phyloP scores from a whole-genome alignment of 2,113 vertebrate species.

The Epinephelus lanceolatus region DNA sequence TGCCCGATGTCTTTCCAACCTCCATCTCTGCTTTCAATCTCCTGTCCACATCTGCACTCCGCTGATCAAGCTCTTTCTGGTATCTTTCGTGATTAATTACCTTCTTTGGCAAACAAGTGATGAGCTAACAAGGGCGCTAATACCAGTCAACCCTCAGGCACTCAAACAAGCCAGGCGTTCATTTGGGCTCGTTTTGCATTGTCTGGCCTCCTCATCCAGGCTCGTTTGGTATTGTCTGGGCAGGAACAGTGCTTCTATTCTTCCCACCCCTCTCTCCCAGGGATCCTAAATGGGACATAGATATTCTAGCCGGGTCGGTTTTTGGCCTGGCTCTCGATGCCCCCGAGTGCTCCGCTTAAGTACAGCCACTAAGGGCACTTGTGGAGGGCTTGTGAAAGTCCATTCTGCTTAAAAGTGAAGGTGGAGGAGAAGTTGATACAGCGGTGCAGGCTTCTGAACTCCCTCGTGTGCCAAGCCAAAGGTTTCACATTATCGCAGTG shows the following conservation, averaged over 20 bases:
- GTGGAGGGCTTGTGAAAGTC: constrained; percentile 64
- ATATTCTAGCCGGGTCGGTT: constrained; percentile 75
- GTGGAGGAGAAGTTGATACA: constrained; percentile 63
- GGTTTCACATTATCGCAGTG: constrained; percentile 32
- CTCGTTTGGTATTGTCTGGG: constrained; percentile 69
- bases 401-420: constrained; percentile 61
- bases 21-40: constrained; percentile 45
- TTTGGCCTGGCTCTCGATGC: constrained; percentile 69
- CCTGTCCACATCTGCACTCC: constrained; percentile 34
- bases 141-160: constrained; percentile 54
- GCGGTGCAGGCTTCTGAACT: constrained; percentile 44
- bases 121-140: constrained; percentile 57
- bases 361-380: constrained; percentile 66
- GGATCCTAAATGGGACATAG: constrained; percentile 77
- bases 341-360: constrained; percentile 71
- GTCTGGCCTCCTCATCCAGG: constrained; percentile 70
- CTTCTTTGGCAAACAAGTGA: constrained; percentile 35
- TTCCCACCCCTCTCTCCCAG: constrained; percentile 63
- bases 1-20: neutral
- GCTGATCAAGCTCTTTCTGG: neutral
- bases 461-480: constrained; percentile 48
- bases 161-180: constrained; percentile 61
- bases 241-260: constrained; percentile 77
- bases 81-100: constrained; percentile 26
- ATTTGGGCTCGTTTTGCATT: constrained; percentile 62